Evolutionary conservation across 2,113 vertebrate genomes (phyloP), one percentile per base, ranked within the genome.

Genomic region (Microtus montanus): DNA sequence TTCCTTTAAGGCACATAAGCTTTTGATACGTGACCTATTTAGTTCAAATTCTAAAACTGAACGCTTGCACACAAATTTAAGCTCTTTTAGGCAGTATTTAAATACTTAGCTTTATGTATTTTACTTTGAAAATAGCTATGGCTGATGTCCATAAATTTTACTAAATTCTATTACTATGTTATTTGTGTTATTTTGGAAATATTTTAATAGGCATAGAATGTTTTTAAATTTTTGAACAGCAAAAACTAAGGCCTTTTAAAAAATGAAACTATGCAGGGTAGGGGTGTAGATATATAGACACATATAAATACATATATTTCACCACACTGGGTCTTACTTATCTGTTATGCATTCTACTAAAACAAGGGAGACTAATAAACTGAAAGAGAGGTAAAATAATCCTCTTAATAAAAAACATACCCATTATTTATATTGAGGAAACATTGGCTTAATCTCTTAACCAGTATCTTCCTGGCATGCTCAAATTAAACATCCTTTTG

Each of bases 81-180:
- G 20, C 22, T 85, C 38, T 82, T 80, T 88, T 54, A 35, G 44
- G 63, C 74, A 71, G 83, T 26, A 80, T 70, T 85, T 77, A 94
- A 92, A 71, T 63, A 54, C 12, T 78, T 82, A 52, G 28, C 1
- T 75, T 2, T 92, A 80, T 84, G 4, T 83, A 33, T 84, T 92
- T 87, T 92, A n/a, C 64, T 92, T 75, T 41, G 66, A 74, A 0
- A 90, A 83, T 61, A 89, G 38, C 20, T 92, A 75, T 93, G 38
- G 22, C 11, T 49, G 9, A 75, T 84, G 0, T 73, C 2, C 28
- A 17, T 85, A 92, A 79, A 5, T 54, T 92, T 92, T 58, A 10
- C 28, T 91, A 78, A 92, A 5, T 77, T 92, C 7, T 89, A 47
- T 75, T 90, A 75, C 58, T 91, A 80, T 70, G 13, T 85, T 85